Evolutionary conservation across 2,888 invertebrate species (phyloP), one percentile per base, ranked within the genome.

Genomic region (Cistogaster globosa): DNA sequence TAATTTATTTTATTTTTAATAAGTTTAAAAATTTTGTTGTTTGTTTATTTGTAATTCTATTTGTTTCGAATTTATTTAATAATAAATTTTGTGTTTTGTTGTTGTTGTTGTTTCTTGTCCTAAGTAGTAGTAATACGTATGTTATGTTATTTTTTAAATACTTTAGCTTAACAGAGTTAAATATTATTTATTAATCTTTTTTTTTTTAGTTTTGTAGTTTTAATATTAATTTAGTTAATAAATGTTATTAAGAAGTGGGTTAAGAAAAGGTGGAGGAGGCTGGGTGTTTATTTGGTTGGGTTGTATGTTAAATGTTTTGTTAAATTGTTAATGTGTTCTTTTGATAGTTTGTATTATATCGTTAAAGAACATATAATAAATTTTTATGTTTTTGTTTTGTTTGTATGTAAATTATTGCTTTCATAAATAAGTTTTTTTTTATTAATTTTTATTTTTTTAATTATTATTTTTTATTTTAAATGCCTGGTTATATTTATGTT

Each of bases 101-200:
- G 68, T 80, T 68, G 60, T 62, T 78, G 22, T 76, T 72, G 22
- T 74, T 55, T 16, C 36, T 83, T 63, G 72, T 14, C 79, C 82
- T 85, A 85, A 65, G 58, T 83, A 80, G 57, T 86, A 86, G 86
- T 84, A 86, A 86, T 84, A 83, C 84, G 77, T 86, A 83, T 77
- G 69, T 76, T 86, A 83, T 77, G 69, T 76, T 58, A 45, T 58
- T 63, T 20, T 20, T 62, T 72, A 16, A 68, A 63, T 58, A 51
- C 58, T 75, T 84, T 75, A 78, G 81, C 69, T 85, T 78, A 82
- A 82, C 75, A 85, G 74, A 85, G 71, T 78, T 82, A 38, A 69
- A 57, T 84, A 53, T 60, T 72, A 76, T 72, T 75, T 68, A 2
- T 53, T 14, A 42, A 14, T 32, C 12, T 12, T 6, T 48, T 9